phyloP scores from a whole-genome alignment of 2,888 invertebrate genomes.

The Dugesia japonica region DNA sequence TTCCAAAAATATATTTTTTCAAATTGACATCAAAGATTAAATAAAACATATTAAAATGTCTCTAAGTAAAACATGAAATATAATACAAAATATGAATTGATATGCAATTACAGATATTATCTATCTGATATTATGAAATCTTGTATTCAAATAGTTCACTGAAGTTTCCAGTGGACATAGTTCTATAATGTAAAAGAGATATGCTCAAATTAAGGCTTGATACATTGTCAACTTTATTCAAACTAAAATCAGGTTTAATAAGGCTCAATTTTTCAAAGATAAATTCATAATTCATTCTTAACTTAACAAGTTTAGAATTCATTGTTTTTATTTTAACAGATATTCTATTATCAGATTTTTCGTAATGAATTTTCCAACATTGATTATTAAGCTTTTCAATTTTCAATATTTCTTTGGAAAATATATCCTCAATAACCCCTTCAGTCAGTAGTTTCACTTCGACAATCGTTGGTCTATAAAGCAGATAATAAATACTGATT shows the following conservation, averaged over 20 bases:
- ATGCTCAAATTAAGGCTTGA: not conserved
- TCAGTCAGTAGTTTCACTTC: not conserved
- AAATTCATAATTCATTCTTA: not conserved
- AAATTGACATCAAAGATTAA: too few relatives aligned
- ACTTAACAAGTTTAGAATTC: not conserved
- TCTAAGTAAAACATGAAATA: too few relatives aligned
- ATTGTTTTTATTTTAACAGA: not conserved
- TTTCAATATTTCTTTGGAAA: not conserved
- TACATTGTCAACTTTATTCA: not conserved
- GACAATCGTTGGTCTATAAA: not conserved
- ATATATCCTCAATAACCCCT: not conserved
- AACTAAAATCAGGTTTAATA: not conserved
- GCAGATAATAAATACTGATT: not conserved
- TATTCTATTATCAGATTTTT: not conserved
- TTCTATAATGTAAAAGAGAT: not conserved
- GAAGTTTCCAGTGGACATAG: not conserved
- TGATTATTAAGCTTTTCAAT: not conserved
- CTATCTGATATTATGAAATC: too few relatives aligned
- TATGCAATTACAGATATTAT: too few relatives aligned
- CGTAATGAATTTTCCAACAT: not conserved
- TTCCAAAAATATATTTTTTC: too few relatives aligned
- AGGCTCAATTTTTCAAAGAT: not conserved
- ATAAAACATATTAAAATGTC: too few relatives aligned
- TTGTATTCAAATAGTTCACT: not conserved
- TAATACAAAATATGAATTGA: too few relatives aligned